Evolutionary conservation across 2,113 vertebrate species (phyloP).

Genomic region (Toxostoma redivivum): DNA sequence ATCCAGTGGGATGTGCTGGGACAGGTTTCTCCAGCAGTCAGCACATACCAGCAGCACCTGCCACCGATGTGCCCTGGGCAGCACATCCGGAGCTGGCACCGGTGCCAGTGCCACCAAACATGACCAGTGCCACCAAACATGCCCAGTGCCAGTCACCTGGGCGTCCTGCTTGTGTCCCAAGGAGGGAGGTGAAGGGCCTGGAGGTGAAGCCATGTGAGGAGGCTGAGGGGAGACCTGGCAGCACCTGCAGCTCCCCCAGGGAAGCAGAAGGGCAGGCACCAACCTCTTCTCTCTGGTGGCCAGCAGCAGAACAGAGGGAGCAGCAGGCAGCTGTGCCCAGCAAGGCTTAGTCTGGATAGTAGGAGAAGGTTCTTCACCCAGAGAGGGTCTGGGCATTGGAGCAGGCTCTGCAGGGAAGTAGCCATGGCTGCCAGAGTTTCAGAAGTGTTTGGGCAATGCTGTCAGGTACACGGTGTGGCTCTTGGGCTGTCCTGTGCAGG

Average conservation of each 20-base stretch:
- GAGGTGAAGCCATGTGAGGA: neutral
- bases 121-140: neutral
- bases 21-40: neutral
- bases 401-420: neutral
- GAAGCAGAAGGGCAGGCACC: neutral
- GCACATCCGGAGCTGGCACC: rapidly evolving
- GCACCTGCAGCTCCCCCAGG: neutral
- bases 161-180: neutral
- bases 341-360: no score
- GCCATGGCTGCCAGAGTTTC: neutral
- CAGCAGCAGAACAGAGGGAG: neutral
- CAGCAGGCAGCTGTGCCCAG: neutral
- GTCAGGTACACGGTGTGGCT: neutral
- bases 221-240: neutral
- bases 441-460: neutral
- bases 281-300: neutral
- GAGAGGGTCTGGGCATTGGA: neutral
- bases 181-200: neutral
- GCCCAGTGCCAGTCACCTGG: neutral
- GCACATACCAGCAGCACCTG: neutral
- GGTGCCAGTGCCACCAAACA: neutral
- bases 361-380: neutral
- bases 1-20: neutral
- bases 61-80: neutral
- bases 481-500: neutral